Percentiles rank a stretch among this genome's conserved stretches.
Evolutionary conservation across 92 coral and sea anemone genomes (phyloP).

Genomic region (Epizoanthus ramosus): DNA sequence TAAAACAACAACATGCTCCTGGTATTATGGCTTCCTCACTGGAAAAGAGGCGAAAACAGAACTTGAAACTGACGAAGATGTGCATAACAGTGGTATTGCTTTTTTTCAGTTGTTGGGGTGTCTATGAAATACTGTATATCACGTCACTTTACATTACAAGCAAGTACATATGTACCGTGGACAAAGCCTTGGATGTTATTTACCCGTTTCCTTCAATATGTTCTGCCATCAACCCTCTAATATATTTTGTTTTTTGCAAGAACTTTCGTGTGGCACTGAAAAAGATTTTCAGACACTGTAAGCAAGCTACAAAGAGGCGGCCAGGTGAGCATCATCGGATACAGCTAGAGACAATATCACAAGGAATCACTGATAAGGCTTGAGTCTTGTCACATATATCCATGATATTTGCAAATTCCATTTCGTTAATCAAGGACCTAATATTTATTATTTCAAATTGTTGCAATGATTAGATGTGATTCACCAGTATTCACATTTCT

Average conservation of each 20-base stretch:
- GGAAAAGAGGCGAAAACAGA: conserved; percentile 15
- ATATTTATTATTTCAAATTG: too few relatives aligned
- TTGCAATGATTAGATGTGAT: too few relatives aligned
- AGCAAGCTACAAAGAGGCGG: too few relatives aligned
- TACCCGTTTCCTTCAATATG: conserved; percentile 20
- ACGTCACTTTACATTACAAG: neutral
- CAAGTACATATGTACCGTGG: neutral
- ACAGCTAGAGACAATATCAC: too few relatives aligned
- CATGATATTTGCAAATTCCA: too few relatives aligned
- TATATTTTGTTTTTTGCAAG: conserved; percentile 26
- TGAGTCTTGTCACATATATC: too few relatives aligned
- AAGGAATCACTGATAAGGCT: too few relatives aligned
- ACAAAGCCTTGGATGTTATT: neutral
- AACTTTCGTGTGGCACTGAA: conserved; percentile 31
- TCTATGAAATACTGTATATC: conserved; percentile 8
- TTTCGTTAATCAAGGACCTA: too few relatives aligned
- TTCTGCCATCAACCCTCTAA: conserved; percentile 20
- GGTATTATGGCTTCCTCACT: conserved; percentile 4
- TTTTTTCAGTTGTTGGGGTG: conserved; percentile 35
- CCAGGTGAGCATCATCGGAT: too few relatives aligned
- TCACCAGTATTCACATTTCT: too few relatives aligned
- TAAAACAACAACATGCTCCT: conserved; percentile 17
- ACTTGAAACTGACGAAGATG: conserved; percentile 31
- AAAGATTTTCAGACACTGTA: neutral
- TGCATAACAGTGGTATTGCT: conserved; percentile 7